These are phyloP conservation scores for Vidua chalybeata DNA, from an alignment of 2,113 vertebrate genomes.

Conservation along the genomic window DNA sequence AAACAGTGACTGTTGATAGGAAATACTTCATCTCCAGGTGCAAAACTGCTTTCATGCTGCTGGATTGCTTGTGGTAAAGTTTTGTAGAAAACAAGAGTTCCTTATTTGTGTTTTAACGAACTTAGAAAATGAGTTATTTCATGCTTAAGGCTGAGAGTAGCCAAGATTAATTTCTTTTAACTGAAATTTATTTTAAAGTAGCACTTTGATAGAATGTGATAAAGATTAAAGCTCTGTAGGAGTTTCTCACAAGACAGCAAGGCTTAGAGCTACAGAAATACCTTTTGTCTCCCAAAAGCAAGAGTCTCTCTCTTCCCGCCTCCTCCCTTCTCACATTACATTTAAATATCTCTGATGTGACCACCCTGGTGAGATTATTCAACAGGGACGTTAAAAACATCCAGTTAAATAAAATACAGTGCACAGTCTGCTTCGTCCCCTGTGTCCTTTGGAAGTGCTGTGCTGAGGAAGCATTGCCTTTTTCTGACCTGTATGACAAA, in stretches of 20 bases:
- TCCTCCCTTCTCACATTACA: not conserved
- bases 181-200: not conserved
- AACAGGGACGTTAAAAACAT: not conserved
- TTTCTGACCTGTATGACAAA: not conserved
- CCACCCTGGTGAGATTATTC: not conserved
- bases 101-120: not conserved
- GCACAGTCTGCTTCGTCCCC: not conserved
- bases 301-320: not conserved
- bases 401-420: not conserved
- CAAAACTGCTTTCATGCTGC: not conserved
- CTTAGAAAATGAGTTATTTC: not conserved
- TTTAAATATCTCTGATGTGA: not conserved
- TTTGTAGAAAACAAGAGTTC: not conserved
- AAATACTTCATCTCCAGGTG: not conserved
- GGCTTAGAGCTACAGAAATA: not conserved
- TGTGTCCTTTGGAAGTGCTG: not conserved
- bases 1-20: not conserved
- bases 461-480: not conserved
- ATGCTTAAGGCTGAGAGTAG: not conserved
- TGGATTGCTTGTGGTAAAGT: not conserved
- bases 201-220: not conserved
- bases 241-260: not conserved
- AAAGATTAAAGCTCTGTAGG: slow-evolving; percentile 12
- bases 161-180: not conserved
- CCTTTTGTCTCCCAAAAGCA: not conserved